A percentile compares a stretch with the other conserved stretches of the same genome.
These are phyloP conservation scores for Proctacanthus coquilletti DNA, from an alignment of 1,140 invertebrate genomes.

Conservation along the genomic window DNA sequence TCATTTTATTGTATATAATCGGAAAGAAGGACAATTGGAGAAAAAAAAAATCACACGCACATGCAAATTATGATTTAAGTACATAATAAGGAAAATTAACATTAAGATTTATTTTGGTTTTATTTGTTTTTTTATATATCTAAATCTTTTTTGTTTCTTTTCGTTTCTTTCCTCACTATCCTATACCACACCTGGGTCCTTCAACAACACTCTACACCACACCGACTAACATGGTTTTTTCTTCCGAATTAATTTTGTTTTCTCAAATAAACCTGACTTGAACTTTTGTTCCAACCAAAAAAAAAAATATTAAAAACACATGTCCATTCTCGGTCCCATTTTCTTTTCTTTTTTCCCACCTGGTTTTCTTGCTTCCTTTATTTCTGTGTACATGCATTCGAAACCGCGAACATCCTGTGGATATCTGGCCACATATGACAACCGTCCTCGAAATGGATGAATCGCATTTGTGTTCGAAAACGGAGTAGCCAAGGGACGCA, in stretches of 20 bases:
- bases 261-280: background rate
- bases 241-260: background rate
- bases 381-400: too few relatives aligned
- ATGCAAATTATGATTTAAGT: background rate
- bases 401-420: too few relatives aligned
- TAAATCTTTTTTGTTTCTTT: slow-evolving; percentile 2
- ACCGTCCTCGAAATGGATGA: too few relatives aligned
- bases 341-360: slow-evolving; percentile 10
- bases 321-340: slow-evolving; percentile 10
- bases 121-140: slow-evolving; percentile 3
- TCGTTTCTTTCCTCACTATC: slow-evolving; percentile 35
- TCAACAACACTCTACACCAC: slow-evolving; percentile 2
- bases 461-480: too few relatives aligned
- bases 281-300: slow-evolving; percentile 1
- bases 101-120: slow-evolving; percentile 7
- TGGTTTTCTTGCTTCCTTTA: slow-evolving; percentile 12
- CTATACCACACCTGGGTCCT: slow-evolving; percentile 19
- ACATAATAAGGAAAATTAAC: slow-evolving; percentile 2
- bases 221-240: background rate
- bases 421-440: too few relatives aligned
- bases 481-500: slow-evolving; percentile 88
- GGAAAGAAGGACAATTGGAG: too few relatives aligned
- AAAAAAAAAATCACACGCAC: too few relatives aligned
- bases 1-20: too few relatives aligned
- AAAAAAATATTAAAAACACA: slow-evolving; percentile 6